Base-by-base conservation (phyloP, 2,113 vertebrate genomes). In the Leptobrachium leishanense region DNA sequence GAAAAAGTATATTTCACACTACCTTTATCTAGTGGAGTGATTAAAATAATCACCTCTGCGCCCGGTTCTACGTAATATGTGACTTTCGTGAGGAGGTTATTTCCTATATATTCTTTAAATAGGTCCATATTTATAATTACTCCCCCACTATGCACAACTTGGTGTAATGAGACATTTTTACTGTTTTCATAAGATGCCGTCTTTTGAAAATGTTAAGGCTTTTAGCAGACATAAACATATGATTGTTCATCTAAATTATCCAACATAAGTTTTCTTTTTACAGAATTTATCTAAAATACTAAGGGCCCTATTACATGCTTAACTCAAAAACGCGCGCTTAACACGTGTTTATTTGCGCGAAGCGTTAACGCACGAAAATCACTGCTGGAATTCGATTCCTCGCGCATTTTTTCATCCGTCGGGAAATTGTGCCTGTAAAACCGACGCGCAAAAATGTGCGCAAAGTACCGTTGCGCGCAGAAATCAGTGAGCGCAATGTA, bases 191-290 rank as follows among this genome's bases (percentile, higher is more conserved):
- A 8, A 12, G 84, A 69, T 83, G 78, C 39, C 46, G 74, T 46
- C 69, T 81, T 70, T 84, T 11, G 44, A 72, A 83, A 82, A 15
- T 84, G 13, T 66, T 84, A 81, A 88, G 44, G 75, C 84, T 87
- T 87, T 82, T 77, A 55, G 83, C 20, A 71, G 68, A 80, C 77
- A 74, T 87, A 85, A 85, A 76, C 12, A 44, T 20, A 50, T n/a
- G 75, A 43, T 43, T 65, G 2, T 82, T 71, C 50, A 82, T 69
- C 6, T 83, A 83, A 85, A 83, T 82, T 80, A 86, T 84, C 82
- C 81, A 83, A 84, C 79, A 9, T 43, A 15, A 53, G 50, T 2
- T 43, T 12, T 67, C 3, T 8, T 55, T 11, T 75, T 42, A 39
- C 1, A 67, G 43, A n/a, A 54, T 53, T 40, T 53, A 53, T n/a